Conservation (phyloP, 1,140 invertebrate species). For the Drosophila sp. region DNA sequence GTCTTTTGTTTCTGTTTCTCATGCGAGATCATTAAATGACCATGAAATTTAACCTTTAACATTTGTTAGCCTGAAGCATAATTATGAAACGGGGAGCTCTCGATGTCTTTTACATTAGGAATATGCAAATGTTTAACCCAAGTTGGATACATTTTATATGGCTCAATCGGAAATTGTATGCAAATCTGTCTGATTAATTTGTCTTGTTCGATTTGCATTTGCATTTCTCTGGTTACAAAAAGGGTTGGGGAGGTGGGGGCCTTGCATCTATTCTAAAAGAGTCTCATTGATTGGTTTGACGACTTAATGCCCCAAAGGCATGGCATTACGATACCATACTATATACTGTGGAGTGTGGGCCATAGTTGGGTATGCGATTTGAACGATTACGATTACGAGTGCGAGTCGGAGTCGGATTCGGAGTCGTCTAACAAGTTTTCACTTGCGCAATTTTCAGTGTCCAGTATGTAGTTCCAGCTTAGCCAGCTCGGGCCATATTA, state of each 20-base stretch:
- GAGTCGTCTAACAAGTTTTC: constrained; percentile 43
- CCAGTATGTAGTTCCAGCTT: constrained; percentile 1
- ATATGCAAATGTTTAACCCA: constrained; percentile 9
- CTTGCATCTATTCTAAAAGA: constrained; percentile 10
- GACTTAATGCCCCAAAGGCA: constrained; percentile 9
- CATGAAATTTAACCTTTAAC: constrained; percentile 47
- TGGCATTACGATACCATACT: constrained; percentile 1
- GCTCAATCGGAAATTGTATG: constrained; percentile 46
- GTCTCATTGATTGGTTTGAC: constrained; percentile 8
- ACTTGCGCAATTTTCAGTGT: constrained; percentile 44
- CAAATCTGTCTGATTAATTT: constrained; percentile 44
- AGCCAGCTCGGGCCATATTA: constrained; percentile 27
- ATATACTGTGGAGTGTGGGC: not conserved
- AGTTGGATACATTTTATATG: constrained; percentile 20
- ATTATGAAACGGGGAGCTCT: constrained; percentile 30
- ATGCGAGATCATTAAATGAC: constrained; percentile 21
- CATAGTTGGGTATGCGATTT: constrained; percentile 26
- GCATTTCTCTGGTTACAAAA: constrained; percentile 14
- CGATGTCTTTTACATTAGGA: not conserved
- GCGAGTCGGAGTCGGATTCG: constrained; percentile 3
- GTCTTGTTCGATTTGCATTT: constrained; percentile 20
- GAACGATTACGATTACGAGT: constrained; percentile 34
- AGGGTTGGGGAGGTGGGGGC: not conserved
- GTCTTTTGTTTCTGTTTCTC: not conserved
- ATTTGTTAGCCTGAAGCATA: not conserved